These are phyloP conservation scores for Onychorhynchus coronatus DNA, from an alignment of 2,113 vertebrate genomes.

Conservation along the genomic window DNA sequence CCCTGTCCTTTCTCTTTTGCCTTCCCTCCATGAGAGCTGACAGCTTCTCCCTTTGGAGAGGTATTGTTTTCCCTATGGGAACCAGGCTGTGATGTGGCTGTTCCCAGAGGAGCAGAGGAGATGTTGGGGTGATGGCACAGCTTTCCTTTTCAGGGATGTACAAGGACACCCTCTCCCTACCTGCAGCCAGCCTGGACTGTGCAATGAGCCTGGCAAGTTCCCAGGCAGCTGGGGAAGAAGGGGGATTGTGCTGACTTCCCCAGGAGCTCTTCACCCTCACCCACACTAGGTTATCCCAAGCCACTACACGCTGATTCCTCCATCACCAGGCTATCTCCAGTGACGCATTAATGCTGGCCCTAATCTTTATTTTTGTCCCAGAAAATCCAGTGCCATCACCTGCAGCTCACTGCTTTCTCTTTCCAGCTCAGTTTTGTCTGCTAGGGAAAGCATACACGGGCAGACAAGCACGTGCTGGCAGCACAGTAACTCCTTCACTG, in stretches of 20 bases:
- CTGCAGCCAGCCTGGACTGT: not conserved
- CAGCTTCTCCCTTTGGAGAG: not conserved
- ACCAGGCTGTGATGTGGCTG: not conserved
- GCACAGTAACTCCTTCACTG: not conserved
- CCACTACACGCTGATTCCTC: not conserved
- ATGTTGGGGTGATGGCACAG: not conserved
- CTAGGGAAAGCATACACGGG: not conserved
- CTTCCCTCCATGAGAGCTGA: not conserved
- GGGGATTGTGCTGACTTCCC: not conserved
- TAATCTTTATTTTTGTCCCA: not conserved
- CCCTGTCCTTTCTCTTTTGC: not conserved
- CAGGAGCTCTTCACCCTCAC: not conserved
- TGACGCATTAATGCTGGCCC: not conserved
- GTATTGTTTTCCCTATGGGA: not conserved
- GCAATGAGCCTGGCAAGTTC: not conserved
- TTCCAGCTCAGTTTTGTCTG: not conserved
- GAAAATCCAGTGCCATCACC: not conserved
- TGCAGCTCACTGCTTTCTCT: not conserved
- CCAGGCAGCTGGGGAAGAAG: accelerated
- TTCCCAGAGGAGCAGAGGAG: not conserved
- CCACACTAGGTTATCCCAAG: not conserved
- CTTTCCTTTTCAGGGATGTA: not conserved
- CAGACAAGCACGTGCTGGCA: not conserved
- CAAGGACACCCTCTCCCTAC: not conserved
- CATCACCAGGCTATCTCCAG: not conserved